Evolutionary conservation across 2,113 vertebrate species (phyloP).

Genomic region (Silurus asotus): DNA sequence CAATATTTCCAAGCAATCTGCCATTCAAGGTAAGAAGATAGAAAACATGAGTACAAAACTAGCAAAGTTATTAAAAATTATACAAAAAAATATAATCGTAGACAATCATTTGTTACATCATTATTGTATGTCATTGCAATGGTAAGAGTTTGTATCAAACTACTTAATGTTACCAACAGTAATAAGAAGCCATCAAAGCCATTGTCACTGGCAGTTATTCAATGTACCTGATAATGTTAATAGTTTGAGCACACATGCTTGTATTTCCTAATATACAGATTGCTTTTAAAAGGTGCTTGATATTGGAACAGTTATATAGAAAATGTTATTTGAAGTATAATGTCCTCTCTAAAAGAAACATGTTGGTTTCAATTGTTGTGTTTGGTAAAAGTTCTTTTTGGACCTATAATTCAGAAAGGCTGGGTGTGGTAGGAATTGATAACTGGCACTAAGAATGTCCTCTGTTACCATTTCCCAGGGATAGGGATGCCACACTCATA

Average conservation of each 20-base stretch:
- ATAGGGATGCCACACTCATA: conserved; percentile 97
- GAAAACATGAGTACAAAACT: conserved; percentile 57
- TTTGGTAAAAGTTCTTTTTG: conserved; percentile 65
- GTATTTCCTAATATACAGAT: conserved; percentile 78
- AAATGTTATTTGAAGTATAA: conserved; percentile 65
- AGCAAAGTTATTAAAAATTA: conserved; percentile 52
- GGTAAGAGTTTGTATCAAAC: conserved; percentile 44
- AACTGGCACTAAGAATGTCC: conserved; percentile 46
- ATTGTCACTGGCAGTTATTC: conserved; percentile 44
- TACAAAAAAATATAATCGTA: conserved; percentile 53
- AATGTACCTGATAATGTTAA: conserved; percentile 55
- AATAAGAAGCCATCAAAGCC: conserved; percentile 26
- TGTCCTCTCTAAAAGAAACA: conserved; percentile 72
- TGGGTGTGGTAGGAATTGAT: conserved; percentile 58
- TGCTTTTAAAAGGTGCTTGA: conserved; percentile 73
- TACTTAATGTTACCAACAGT: conserved; percentile 22
- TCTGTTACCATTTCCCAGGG: conserved; percentile 92
- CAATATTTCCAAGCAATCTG: conserved; percentile 67
- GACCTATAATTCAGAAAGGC: conserved; percentile 47
- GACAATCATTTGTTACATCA: conserved; percentile 46
- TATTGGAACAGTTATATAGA: conserved; percentile 68
- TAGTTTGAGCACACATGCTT: conserved; percentile 69
- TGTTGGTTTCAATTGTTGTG: conserved; percentile 60
- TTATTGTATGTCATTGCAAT: conserved; percentile 33
- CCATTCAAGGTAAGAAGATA: conserved; percentile 57